Evolutionary conservation across 2,888 invertebrate genomes (phyloP), one percentile per base, ranked within the genome.

Genomic region (Mimas tiliae): DNA sequence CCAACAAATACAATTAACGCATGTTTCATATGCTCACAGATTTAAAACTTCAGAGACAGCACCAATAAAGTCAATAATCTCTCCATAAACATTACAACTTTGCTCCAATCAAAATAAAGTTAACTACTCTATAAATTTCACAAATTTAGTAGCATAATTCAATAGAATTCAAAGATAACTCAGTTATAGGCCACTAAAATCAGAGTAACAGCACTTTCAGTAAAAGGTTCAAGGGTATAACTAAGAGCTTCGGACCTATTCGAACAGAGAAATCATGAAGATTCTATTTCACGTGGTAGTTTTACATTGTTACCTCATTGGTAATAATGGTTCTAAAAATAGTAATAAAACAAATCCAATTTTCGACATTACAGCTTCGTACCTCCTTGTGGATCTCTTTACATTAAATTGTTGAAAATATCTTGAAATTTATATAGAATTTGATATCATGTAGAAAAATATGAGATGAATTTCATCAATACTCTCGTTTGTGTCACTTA

Each of bases 121-220:
- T 7, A 12, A 58, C 16, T n/a, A 11, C 38, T 4, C 11, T 12
- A 38, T 19, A 58, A 58, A 58, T 58, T 58, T 16, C 11, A 53
- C 53, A 58, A 19, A 42, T 16, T 11, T 38, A 21, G 2, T 3
- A 19, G 14, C 19, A 58, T 55, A 42, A 58, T 38, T 58, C 12
- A 58, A 58, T 42, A 53, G 14, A 14, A 53, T 58, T 19, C 19
- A 42, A 58, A 58, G 38, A 38, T 58, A 58, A 58, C 58, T n/a
- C 42, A 58, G 42, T 58, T 58, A 58, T 38, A 34, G 16, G 42
- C 58, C 58, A 42, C 58, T 58, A 38, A 42, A 58, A 42, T 58
- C 42, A 42, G 12, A 38, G 38, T 11, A 34, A 9, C 9, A 42
- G 42, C 58, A 58, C 58, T 58, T 58, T 42, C 53, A 58, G 58